phyloP scores from a whole-genome alignment of 2,888 invertebrate species.

The Unio pictorum region DNA sequence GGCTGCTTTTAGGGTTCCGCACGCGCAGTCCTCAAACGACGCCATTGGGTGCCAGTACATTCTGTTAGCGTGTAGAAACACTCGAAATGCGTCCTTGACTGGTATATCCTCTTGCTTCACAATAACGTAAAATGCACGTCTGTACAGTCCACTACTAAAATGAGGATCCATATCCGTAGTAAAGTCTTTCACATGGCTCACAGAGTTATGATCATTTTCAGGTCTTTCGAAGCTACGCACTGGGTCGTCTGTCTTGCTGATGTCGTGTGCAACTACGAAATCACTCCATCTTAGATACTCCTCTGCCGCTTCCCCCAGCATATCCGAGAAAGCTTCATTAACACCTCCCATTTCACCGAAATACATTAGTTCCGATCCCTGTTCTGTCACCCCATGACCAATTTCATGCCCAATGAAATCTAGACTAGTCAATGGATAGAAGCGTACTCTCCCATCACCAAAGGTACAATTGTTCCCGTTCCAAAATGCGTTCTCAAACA shows the following conservation, averaged over 20 bases:
- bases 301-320: conserved; percentile 45
- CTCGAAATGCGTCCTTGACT: conserved; percentile 32
- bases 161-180: conserved; percentile 36
- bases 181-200: conserved; percentile 37
- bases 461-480: conserved; percentile 40
- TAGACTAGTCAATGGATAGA: conserved; percentile 41
- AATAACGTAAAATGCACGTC: conserved; percentile 42
- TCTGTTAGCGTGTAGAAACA: conserved; percentile 46
- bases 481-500: conserved; percentile 52
- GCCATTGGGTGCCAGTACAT: conserved; percentile 47
- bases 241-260: conserved; percentile 20
- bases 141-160: conserved; percentile 47
- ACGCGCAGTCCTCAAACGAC: conserved; percentile 40
- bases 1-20: conserved; percentile 49
- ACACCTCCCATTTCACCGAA: conserved; percentile 47
- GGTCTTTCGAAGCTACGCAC: conserved; percentile 46
- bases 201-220: conserved; percentile 38
- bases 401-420: conserved; percentile 52
- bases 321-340: conserved; percentile 54
- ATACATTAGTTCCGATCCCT: conserved; percentile 42
- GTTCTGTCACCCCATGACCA: conserved; percentile 47
- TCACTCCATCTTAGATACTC: conserved; percentile 26
- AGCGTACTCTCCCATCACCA: conserved; percentile 39
- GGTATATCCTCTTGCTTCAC: conserved; percentile 27
- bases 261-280: conserved; percentile 26